Percentiles rank a stretch among this genome's conserved stretches.
phyloP scores from a whole-genome alignment of 2,113 vertebrate species.

The Alexandromys fortis region DNA sequence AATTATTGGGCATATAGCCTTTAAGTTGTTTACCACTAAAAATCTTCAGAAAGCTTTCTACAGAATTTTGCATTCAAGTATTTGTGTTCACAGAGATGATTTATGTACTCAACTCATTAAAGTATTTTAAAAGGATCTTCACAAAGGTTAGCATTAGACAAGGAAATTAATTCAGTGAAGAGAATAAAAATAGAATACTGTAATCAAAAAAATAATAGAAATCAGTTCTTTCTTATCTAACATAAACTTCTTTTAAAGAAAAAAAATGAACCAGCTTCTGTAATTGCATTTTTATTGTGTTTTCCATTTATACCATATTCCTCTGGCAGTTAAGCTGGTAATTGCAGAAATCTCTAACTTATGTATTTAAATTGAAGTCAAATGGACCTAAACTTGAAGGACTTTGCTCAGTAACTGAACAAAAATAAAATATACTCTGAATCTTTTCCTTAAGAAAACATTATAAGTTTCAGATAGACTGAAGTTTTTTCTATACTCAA shows the following conservation, averaged over 20 bases:
- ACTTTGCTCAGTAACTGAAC: constrained; percentile 32
- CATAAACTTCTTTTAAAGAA: constrained; percentile 53
- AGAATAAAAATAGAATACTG: constrained; percentile 70
- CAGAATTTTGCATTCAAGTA: constrained; percentile 51
- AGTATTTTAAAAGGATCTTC: constrained; percentile 62
- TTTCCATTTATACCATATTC: constrained; percentile 60
- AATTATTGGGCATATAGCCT: background rate
- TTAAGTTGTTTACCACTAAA: constrained; percentile 43
- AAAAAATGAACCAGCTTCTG: constrained; percentile 19
- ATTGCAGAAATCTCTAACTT: constrained; percentile 48
- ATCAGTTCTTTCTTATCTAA: constrained; percentile 61
- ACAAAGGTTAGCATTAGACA: constrained; percentile 68
- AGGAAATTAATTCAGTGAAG: constrained; percentile 70
- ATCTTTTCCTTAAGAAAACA: background rate
- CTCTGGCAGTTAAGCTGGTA: constrained; percentile 61
- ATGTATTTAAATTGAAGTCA: constrained; percentile 64
- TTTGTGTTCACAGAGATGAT: constrained; percentile 70
- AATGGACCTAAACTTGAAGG: background rate
- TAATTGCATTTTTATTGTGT: constrained; percentile 75
- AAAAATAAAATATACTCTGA: background rate
- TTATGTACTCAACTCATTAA: constrained; percentile 71
- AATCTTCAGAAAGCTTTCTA: constrained; percentile 34
- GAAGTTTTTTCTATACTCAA: background rate
- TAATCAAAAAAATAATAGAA: constrained; percentile 74
- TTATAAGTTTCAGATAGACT: background rate